Conservation (phyloP, 2,888 invertebrate species). For the Ectemnius lituratus region DNA sequence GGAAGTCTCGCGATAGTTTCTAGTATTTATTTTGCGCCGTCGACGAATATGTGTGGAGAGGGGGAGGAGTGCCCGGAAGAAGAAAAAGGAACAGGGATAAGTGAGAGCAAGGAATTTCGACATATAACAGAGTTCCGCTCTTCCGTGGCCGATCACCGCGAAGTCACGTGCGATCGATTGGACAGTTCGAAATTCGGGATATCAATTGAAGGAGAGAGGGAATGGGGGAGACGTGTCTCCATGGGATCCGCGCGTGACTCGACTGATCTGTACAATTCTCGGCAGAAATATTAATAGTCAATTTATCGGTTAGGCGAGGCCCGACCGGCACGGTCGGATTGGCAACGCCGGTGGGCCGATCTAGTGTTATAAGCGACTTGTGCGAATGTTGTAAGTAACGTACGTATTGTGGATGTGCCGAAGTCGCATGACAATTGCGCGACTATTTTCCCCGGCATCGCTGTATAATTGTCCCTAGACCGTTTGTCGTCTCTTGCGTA, state of each 20-base stretch:
- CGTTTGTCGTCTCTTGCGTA: slow-evolving; percentile 66
- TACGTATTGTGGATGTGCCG: slow-evolving; percentile 50
- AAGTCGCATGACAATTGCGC: slow-evolving; percentile 26
- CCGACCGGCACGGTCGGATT: slow-evolving; percentile 27
- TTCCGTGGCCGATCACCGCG: slow-evolving; percentile 19
- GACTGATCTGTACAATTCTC: slow-evolving; percentile 76
- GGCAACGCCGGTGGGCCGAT: slow-evolving; percentile 19
- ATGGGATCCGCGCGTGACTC: slow-evolving; percentile 62
- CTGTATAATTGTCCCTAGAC: slow-evolving; percentile 68
- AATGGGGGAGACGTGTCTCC: slow-evolving; percentile 13
- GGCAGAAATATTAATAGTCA: slow-evolving; percentile 76
- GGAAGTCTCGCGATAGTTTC: slow-evolving; percentile 51
- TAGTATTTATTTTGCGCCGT: slow-evolving; percentile 59
- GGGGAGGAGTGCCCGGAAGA: slow-evolving; percentile 3
- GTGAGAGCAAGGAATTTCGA: neutral
- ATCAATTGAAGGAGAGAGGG: no score
- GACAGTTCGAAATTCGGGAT: neutral
- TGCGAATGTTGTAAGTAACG: slow-evolving; percentile 65
- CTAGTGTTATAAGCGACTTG: slow-evolving; percentile 58
- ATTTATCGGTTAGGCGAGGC: slow-evolving; percentile 69
- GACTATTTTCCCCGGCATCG: slow-evolving; percentile 43
- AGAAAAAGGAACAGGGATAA: neutral
- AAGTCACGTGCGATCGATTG: neutral
- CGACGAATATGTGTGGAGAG: slow-evolving; percentile 32
- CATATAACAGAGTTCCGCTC: slow-evolving; percentile 11